Percentiles rank a stretch among this genome's conserved stretches.
Conservation (phyloP, 2,888 invertebrate genomes). For the Drosophila quasianomalipes region DNA sequence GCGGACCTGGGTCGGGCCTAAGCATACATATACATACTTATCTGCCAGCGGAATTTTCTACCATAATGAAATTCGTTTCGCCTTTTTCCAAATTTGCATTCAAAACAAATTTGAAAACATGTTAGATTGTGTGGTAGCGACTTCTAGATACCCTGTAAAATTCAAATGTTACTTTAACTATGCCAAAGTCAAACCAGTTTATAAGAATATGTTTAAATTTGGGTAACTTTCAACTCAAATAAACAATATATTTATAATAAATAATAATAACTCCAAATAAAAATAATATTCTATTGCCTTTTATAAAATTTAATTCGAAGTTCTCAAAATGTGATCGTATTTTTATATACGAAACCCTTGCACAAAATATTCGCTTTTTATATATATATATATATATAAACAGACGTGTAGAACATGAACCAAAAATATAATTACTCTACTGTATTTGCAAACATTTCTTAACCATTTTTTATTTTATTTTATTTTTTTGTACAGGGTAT, state of each 20-base stretch:
- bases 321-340: background rate
- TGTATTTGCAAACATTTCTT: background rate
- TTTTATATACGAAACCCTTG: background rate
- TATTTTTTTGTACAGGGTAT: background rate
- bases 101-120: slow-evolving; percentile 16
- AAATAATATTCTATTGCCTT: background rate
- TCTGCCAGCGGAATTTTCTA: background rate
- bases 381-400: background rate
- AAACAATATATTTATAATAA: background rate
- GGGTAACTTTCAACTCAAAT: too few species aligned
- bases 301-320: background rate
- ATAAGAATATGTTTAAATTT: background rate
- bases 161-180: background rate
- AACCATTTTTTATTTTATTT: background rate
- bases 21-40: slow-evolving; percentile 3
- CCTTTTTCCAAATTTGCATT: slow-evolving; percentile 13
- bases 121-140: too few species aligned
- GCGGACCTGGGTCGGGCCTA: background rate
- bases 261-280: background rate
- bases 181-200: background rate
- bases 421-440: background rate
- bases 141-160: background rate
- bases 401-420: background rate
- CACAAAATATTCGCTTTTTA: background rate
- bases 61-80: slow-evolving; percentile 21